phyloP scores from a whole-genome alignment of 2,888 invertebrate species.

The Eubasilissa splendida region DNA sequence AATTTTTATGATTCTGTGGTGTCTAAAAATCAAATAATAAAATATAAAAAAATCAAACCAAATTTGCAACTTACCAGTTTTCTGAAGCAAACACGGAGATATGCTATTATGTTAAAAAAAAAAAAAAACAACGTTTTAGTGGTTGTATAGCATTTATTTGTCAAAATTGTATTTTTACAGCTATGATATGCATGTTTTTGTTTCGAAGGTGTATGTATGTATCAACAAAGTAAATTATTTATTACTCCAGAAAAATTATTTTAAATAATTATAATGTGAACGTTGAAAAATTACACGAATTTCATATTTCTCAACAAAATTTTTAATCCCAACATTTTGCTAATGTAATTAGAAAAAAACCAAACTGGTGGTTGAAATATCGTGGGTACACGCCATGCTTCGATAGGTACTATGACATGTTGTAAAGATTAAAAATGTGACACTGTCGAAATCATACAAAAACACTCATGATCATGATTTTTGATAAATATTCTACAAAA shows the following conservation, averaged over 20 bases:
- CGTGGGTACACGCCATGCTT: not conserved
- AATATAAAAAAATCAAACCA: no score
- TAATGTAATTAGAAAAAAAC: not conserved
- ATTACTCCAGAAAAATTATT: constrained; percentile 20
- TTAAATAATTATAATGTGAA: not conserved
- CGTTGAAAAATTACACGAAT: not conserved
- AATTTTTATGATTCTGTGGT: no score
- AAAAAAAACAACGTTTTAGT: constrained; percentile 60
- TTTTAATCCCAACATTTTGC: not conserved
- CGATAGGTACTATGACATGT: constrained; percentile 15
- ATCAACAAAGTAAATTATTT: constrained; percentile 30
- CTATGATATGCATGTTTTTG: constrained; percentile 94
- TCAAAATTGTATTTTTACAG: constrained; percentile 89
- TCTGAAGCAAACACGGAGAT: no score
- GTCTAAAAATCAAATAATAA: no score
- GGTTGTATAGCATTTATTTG: constrained; percentile 83
- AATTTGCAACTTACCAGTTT: no score
- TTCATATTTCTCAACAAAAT: not conserved
- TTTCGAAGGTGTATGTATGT: constrained; percentile 70
- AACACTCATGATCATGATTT: constrained; percentile 21
- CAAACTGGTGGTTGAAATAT: no score
- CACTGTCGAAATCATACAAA: constrained; percentile 23
- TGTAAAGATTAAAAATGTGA: constrained; percentile 10
- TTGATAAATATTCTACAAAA: constrained; percentile 32
- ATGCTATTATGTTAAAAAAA: not conserved